Base-by-base conservation (phyloP, 2,113 vertebrate species). In the Poeciliopsis retropinna region DNA sequence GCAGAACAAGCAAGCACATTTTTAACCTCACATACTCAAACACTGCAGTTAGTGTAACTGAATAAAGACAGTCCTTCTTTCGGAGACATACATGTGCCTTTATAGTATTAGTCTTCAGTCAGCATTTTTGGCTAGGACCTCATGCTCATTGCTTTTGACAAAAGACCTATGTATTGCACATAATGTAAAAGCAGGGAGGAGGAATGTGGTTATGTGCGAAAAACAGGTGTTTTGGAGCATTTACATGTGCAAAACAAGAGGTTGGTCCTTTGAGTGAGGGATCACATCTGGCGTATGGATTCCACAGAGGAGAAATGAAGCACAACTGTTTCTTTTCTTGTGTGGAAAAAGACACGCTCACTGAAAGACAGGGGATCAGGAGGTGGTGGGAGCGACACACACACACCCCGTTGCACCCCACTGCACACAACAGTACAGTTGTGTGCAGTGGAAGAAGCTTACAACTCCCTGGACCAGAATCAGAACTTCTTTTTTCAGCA, bases 251-350 rank as follows among this genome's bases (percentile, higher is more conserved):
- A 80, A 81, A 86, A 88, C 72, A 62, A 83, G 80, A 87, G 75
- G 61, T 73, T 27, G 5, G 72, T 51, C 61, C 73, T 60, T 2
- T 65, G 79, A 85, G 78, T 82, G 82, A 92, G 71, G 41, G 70
- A 79, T 84, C 68, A 83, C 92, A 91, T 93, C 89, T 93, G 91
- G 87, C 74, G 30, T 41, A 3, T 76, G 61, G 82, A 76, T 85
- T 84, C 67, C 73, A 64, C 70, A 66, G 72, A 80, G 73, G 76
- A 75, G 70, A 76, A 76, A 78, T 66, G 64, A 62, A 80, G 70
- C 61, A 32, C 11, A 6, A 76, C 72, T 70, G 67, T 60, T 73
- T 64, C 19, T 44, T 57, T 78, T 78, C 60, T 82, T 74, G 76
- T 81, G 70, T 81, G 39, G 44, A 72, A 67, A 73, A 44, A 69